These are phyloP conservation scores for Parnassius apollo DNA, from an alignment of 2,888 invertebrate species.

Conservation along the genomic window DNA sequence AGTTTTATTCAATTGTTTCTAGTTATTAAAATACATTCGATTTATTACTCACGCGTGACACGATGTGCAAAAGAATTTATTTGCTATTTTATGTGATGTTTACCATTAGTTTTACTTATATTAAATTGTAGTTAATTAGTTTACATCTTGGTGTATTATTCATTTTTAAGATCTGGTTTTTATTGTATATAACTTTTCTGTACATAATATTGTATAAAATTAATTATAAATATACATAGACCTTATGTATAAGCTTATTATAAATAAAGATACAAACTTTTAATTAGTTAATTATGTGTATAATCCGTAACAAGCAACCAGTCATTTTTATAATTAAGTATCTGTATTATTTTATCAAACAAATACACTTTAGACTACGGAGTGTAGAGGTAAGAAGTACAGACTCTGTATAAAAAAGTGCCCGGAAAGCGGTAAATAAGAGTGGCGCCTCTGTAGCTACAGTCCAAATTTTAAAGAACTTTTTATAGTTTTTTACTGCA, in stretches of 20 bases:
- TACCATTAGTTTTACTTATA: constrained; percentile 59
- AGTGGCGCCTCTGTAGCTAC: no score
- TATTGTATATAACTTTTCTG: constrained; percentile 57
- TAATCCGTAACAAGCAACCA: constrained; percentile 30
- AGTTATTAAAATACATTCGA: no score
- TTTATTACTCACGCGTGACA: neutral
- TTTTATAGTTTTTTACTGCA: no score
- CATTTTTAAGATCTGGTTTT: constrained; percentile 57
- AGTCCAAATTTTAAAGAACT: no score
- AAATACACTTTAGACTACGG: neutral
- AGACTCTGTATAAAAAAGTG: no score
- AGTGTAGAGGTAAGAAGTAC: no score
- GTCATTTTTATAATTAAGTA: constrained; percentile 29
- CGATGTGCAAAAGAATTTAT: constrained; percentile 18
- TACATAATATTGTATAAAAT: constrained; percentile 58
- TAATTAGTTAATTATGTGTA: constrained; percentile 31
- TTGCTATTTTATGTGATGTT: constrained; percentile 54
- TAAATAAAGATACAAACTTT: constrained; percentile 34
- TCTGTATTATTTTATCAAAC: constrained; percentile 23
- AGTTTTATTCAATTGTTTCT: no score
- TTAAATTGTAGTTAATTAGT: constrained; percentile 34
- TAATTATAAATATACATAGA: constrained; percentile 41
- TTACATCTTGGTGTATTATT: constrained; percentile 37
- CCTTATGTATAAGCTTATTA: constrained; percentile 36
- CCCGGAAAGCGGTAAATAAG: no score